A percentile compares a stretch with the other conserved stretches of the same genome.
Evolutionary conservation across 1,140 invertebrate genomes (phyloP).

Genomic region (Drosophila mayri): DNA sequence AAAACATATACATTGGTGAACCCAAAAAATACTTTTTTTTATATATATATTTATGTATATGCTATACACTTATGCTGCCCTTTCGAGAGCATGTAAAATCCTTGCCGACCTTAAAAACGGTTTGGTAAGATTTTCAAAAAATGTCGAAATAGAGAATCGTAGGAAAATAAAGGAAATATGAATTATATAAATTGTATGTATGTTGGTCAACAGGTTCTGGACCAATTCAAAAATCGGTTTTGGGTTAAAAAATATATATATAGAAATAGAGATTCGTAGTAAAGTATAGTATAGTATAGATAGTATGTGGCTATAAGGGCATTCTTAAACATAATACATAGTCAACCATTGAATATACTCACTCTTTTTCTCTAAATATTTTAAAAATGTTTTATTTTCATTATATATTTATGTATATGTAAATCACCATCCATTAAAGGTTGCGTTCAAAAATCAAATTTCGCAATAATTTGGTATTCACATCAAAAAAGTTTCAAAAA

Average conservation of each 20-base stretch:
- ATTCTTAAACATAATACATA: slow-evolving; percentile 80
- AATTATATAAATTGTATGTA: slow-evolving; percentile 52
- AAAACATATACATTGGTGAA: slow-evolving; percentile 48
- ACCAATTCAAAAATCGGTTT: slow-evolving; percentile 47
- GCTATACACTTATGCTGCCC: slow-evolving; percentile 41
- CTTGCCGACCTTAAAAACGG: slow-evolving; percentile 65
- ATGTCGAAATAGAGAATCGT: slow-evolving; percentile 74
- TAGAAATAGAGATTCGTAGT: slow-evolving; percentile 30
- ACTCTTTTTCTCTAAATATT: slow-evolving; percentile 84
- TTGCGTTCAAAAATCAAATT: slow-evolving; percentile 84
- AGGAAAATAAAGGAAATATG: slow-evolving; percentile 73
- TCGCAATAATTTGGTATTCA: slow-evolving; percentile 82
- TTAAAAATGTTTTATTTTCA: slow-evolving; percentile 69
- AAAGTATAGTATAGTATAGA: slow-evolving; percentile 37
- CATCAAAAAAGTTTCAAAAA: slow-evolving; percentile 81
- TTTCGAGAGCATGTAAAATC: slow-evolving; percentile 56
- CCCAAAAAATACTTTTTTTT: slow-evolving; percentile 17
- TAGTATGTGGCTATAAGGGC: slow-evolving; percentile 62
- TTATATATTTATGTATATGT: slow-evolving; percentile 65
- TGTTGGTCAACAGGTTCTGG: slow-evolving; percentile 49
- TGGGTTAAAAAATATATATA: slow-evolving; percentile 38
- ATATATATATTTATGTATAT: slow-evolving; percentile 25
- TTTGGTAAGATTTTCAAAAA: slow-evolving; percentile 48
- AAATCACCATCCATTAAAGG: slow-evolving; percentile 82
- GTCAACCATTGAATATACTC: slow-evolving; percentile 81